Evolutionary conservation across 2,113 vertebrate genomes (phyloP), one percentile per base, ranked within the genome.

Genomic region (Serinus canaria): DNA sequence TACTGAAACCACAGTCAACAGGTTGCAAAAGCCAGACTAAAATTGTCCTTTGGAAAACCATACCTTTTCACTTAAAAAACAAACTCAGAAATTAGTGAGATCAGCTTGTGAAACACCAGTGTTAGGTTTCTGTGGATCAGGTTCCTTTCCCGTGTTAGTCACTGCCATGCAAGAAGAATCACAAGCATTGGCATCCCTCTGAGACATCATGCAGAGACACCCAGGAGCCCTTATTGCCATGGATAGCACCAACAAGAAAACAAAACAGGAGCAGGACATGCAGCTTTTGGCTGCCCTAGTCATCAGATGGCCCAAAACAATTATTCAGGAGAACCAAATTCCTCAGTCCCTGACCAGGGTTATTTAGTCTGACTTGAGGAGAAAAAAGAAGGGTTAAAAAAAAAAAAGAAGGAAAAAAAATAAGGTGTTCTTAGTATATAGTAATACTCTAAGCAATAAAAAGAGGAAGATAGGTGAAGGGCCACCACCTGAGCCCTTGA

Each of bases 321-420:
- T 55, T 37, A 66, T n/a, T 69, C 33, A 52, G 30, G 55, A 90
- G 80, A 66, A 83, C 10, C 46, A 15, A 60, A 89, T 50, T 22
- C 23, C 14, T 46, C 18, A 46, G 43, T n/a, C 31, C 9, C 46
- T 11, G 9, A 49, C 4, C 23, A 47, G 39, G 41, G 27, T 8
- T 58, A 53, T 53, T 79, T 66, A 87, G n/a, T 46, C n/a, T 69
- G 43, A 85, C 21, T 53, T 46, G 17, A 15, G 7, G 1, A 1
- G 2, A 3, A 1, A 3, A 22, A 60, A 2, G 2, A 1, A 20
- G 23, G 7, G 3, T 0, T 2, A 1, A 47, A 39, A 56, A 35
- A 37, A 3, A 39, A 1, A 7, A 8, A 15, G 3, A 30, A 2
- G 11, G 10, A 9, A 20, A 35, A 25, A 11, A 5, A 20, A 11